phyloP scores from a whole-genome alignment of 1,140 invertebrate genomes.

The Ericerus pela region DNA sequence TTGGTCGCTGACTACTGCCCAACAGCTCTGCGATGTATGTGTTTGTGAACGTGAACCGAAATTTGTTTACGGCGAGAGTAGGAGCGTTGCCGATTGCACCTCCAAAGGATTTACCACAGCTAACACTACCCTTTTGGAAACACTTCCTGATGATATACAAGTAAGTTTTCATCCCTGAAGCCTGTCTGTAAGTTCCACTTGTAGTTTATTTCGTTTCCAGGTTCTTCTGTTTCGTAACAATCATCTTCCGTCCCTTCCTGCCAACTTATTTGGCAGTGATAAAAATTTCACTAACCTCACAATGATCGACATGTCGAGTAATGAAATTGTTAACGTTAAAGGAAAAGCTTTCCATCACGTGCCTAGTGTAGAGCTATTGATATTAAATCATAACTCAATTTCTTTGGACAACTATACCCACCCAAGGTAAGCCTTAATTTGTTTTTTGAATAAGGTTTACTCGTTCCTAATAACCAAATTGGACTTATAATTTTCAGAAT shows the following conservation, averaged over 20 bases:
- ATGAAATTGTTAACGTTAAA: conserved; percentile 54
- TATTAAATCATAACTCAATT: conserved; percentile 58
- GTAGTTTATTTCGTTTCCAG: conserved; percentile 26
- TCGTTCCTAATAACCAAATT: background rate
- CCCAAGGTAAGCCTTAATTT: conserved; percentile 31
- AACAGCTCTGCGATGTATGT: background rate
- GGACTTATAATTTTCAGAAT: conserved; percentile 33
- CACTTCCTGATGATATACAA: conserved; percentile 48
- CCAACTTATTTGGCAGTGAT: conserved; percentile 54
- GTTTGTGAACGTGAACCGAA: conserved; percentile 38
- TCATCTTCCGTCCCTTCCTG: conserved; percentile 42
- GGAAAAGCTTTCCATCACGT: conserved; percentile 66
- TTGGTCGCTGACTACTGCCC: no score
- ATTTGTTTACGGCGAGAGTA: conserved; percentile 33
- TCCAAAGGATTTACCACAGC: conserved; percentile 42
- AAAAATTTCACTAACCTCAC: conserved; percentile 39
- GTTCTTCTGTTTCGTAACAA: conserved; percentile 63
- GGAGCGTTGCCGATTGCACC: conserved; percentile 59
- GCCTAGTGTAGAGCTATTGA: conserved; percentile 48
- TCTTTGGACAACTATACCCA: conserved; percentile 46
- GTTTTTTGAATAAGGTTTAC: background rate
- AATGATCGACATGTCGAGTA: conserved; percentile 61
- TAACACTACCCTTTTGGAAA: conserved; percentile 35
- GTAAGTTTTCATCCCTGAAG: conserved; percentile 25
- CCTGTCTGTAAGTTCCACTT: background rate